Evolutionary conservation across 2,797 vertebrate genomes (phyloP).

Genomic region (Strix occidentalis): DNA sequence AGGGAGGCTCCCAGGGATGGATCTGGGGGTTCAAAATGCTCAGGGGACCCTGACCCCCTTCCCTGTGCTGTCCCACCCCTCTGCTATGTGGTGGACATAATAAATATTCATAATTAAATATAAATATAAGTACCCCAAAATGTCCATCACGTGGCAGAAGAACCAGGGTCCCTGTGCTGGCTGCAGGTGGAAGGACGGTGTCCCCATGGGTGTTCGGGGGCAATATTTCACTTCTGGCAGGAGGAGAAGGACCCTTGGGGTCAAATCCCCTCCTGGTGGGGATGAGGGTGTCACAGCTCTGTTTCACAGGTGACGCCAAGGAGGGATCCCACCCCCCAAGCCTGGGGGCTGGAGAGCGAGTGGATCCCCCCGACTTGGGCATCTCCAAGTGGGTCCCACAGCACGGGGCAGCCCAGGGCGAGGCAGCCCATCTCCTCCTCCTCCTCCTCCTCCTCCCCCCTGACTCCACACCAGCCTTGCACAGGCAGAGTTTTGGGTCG

Average conservation of each 20-base stretch:
- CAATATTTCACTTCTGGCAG: background rate
- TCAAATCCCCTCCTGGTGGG: background rate
- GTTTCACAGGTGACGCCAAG: background rate
- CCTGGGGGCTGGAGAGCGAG: fast-evolving
- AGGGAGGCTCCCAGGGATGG: background rate
- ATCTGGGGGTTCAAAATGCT: background rate
- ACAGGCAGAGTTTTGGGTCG: fast-evolving
- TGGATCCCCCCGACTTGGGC: background rate
- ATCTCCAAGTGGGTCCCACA: fast-evolving
- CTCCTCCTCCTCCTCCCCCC: background rate
- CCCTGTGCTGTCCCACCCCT: no score
- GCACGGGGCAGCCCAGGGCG: background rate
- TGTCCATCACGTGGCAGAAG: fast-evolving
- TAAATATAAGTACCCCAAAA: background rate
- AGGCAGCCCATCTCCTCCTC: background rate
- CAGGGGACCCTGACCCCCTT: fast-evolving
- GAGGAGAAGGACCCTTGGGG: background rate
- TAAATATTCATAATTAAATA: background rate
- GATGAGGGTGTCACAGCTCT: background rate
- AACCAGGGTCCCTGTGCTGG: fast-evolving
- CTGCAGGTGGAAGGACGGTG: background rate
- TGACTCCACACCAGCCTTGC: background rate
- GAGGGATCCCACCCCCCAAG: background rate
- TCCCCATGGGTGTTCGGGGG: background rate
- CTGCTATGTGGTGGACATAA: fast-evolving